Evolutionary conservation across 2,797 vertebrate species (phyloP).

Genomic region (Dryobates pubescens): DNA sequence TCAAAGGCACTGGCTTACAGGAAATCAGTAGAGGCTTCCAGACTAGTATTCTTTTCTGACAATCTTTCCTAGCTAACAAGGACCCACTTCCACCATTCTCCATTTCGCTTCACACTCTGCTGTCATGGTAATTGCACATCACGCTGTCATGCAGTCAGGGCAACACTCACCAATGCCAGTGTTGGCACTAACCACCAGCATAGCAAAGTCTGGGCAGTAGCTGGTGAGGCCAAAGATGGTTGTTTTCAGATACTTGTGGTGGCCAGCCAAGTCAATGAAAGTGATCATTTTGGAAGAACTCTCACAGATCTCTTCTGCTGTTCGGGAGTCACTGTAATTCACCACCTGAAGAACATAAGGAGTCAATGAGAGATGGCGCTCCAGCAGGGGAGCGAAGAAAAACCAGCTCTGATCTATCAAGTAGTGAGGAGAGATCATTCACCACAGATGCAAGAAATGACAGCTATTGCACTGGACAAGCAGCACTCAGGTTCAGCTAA

Average conservation of each 20-base stretch:
- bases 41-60: neutral
- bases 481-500: neutral
- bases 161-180: slow-evolving; percentile 91
- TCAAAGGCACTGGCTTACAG: neutral
- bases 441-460: neutral
- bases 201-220: slow-evolving; percentile 96
- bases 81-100: neutral
- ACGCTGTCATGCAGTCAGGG: neutral
- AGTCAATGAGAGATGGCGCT: neutral
- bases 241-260: slow-evolving; percentile 97
- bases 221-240: slow-evolving; percentile 97
- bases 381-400: neutral
- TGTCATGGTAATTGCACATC: neutral
- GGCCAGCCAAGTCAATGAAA: slow-evolving; percentile 96
- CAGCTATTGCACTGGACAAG: neutral
- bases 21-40: neutral
- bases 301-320: slow-evolving; percentile 97
- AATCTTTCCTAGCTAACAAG: neutral
- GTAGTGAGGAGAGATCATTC: neutral
- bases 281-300: slow-evolving; percentile 99
- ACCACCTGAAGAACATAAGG: slow-evolving; percentile 84
- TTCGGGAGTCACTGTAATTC: slow-evolving; percentile 96
- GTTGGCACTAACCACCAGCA: slow-evolving; percentile 96
- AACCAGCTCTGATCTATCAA: neutral
- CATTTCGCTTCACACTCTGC: neutral